These are phyloP conservation scores for Hydrotaea diabolus DNA, from an alignment of 2,888 invertebrate genomes.

Conservation along the genomic window DNA sequence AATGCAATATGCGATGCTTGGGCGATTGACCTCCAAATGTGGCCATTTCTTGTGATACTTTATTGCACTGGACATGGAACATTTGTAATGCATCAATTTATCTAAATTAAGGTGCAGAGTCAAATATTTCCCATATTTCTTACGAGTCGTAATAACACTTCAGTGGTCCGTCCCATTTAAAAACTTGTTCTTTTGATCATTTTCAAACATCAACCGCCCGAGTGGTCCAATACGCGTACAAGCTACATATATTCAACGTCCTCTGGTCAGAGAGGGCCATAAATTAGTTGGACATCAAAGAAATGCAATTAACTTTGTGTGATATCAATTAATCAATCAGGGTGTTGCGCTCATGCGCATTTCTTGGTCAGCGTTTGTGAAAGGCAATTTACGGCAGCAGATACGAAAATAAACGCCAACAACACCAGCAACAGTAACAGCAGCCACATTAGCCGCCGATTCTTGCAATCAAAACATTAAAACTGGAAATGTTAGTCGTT, in stretches of 20 bases:
- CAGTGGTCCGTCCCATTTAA: not conserved
- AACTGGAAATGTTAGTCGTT: slow-evolving; percentile 51
- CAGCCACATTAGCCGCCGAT: slow-evolving; percentile 38
- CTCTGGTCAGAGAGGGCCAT: slow-evolving; percentile 28
- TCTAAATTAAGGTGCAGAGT: not conserved
- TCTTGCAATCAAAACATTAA: slow-evolving; percentile 55
- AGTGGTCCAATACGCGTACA: not conserved
- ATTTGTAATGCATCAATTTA: not conserved
- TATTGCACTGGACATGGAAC: too few relatives aligned
- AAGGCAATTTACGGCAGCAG: slow-evolving; percentile 65
- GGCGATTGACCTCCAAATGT: too few relatives aligned
- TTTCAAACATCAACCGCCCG: not conserved
- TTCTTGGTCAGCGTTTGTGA: slow-evolving; percentile 61
- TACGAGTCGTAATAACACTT: not conserved
- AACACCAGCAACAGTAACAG: slow-evolving; percentile 14
- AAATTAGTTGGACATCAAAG: slow-evolving; percentile 67
- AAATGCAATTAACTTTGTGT: slow-evolving; percentile 76
- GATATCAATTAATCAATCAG: slow-evolving; percentile 78
- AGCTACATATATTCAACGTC: not conserved
- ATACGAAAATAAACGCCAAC: slow-evolving; percentile 13
- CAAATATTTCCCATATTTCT: not conserved
- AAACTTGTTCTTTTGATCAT: slow-evolving; percentile 7
- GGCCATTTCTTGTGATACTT: too few relatives aligned
- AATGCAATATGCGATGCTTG: not conserved
- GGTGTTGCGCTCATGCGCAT: slow-evolving; percentile 67